Conservation (phyloP, 2,888 invertebrate genomes). For the Tetragnatha montana region DNA sequence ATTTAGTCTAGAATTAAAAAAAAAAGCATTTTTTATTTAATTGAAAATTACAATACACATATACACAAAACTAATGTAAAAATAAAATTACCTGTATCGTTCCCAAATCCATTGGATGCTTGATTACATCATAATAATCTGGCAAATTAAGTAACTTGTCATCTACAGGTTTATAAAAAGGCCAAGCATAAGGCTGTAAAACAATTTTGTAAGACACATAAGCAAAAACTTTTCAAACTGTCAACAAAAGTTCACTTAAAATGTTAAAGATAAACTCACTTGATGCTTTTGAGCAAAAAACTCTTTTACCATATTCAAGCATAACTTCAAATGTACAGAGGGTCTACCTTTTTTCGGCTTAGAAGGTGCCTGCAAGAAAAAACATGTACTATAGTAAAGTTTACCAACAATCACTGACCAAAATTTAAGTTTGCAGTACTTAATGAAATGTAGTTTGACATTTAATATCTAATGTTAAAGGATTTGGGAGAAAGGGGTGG, state of each 20-base stretch:
- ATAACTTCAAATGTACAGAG: conserved; percentile 73
- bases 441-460: too few relatives aligned
- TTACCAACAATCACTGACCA: too few relatives aligned
- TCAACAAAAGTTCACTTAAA: background rate
- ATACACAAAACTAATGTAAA: background rate
- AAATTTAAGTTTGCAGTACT: too few relatives aligned
- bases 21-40: background rate
- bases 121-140: conserved; percentile 98
- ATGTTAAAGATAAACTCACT: conserved; percentile 46
- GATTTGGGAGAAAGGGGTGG: too few relatives aligned
- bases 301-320: conserved; percentile 72
- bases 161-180: conserved; percentile 99
- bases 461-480: too few relatives aligned
- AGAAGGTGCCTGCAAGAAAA: conserved; percentile 50
- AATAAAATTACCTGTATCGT: conserved; percentile 86
- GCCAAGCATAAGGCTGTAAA: conserved; percentile 95
- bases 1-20: conserved; percentile 82
- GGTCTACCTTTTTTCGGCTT: conserved; percentile 73
- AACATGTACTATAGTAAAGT: background rate
- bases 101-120: conserved; percentile 99
- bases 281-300: conserved; percentile 73
- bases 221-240: background rate
- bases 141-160: conserved; percentile 93
- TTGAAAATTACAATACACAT: background rate
- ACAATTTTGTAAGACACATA: background rate